Conservation (phyloP, 2,797 vertebrate genomes). For the Tamandua tetradactyla region DNA sequence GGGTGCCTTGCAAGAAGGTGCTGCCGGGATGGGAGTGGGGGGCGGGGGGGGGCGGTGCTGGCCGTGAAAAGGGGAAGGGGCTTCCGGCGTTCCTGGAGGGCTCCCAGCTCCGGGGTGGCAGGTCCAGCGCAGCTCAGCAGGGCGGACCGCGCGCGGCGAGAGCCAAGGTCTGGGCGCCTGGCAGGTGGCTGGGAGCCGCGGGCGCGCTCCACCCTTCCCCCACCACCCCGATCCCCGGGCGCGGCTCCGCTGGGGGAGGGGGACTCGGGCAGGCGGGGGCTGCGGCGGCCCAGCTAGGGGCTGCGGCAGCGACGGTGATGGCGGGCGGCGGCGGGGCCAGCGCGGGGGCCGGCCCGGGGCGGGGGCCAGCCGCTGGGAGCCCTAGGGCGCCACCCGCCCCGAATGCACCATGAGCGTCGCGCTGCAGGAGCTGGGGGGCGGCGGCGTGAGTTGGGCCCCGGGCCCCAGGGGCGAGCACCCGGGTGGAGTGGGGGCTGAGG, state of each 20-base stretch:
- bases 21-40: background rate
- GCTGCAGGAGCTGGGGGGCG: conserved; percentile 93
- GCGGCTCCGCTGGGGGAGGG: conserved; percentile 32
- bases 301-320: background rate
- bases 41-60: background rate
- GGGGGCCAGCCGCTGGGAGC: conserved; percentile 44
- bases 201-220: conserved; percentile 50
- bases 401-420: conserved; percentile 94
- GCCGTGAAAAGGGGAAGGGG: background rate
- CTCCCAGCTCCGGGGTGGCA: background rate
- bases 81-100: background rate
- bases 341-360: background rate
- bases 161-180: background rate
- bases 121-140: background rate
- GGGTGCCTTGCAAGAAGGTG: background rate
- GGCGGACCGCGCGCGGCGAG: background rate
- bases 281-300: background rate
- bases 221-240: background rate
- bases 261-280: conserved; percentile 38
- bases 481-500: background rate
- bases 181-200: background rate
- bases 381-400: conserved; percentile 71
- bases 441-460: conserved; percentile 19
- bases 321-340: background rate
- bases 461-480: background rate